Percentiles rank a stretch among this genome's conserved stretches.
Evolutionary conservation across 30 jellyfish, hydroid and myxozoan species (phyloP).

Genomic region (Aurelia sp.): DNA sequence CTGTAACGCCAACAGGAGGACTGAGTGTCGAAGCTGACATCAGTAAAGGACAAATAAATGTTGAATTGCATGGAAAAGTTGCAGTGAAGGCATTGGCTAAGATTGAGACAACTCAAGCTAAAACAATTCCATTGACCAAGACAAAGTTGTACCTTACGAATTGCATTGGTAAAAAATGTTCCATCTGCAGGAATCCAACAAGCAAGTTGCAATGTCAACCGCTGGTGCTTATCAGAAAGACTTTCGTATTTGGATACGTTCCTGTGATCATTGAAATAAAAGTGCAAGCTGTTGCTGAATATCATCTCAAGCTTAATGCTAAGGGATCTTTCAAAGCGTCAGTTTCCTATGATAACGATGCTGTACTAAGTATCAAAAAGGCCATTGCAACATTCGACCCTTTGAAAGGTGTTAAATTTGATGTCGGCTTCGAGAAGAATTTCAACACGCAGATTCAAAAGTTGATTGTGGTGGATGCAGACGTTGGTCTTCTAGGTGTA

Average conservation of each 20-base stretch:
- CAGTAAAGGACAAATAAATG: not conserved
- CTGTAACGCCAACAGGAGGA: constrained; percentile 4
- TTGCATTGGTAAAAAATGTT: constrained; percentile 12
- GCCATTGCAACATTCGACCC: constrained; percentile 47
- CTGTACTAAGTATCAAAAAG: not conserved
- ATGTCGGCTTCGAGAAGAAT: constrained; percentile 1
- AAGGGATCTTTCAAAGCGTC: not conserved
- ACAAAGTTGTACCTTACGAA: constrained; percentile 15
- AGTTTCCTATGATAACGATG: not conserved
- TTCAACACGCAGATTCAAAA: not conserved
- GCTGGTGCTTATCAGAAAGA: not conserved
- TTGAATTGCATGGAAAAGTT: not conserved
- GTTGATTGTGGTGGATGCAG: not conserved
- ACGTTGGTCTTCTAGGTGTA: constrained; percentile 25
- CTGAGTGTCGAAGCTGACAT: not conserved
- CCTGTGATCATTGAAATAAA: constrained; percentile 26
- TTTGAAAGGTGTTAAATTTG: constrained; percentile 8
- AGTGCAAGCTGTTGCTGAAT: constrained; percentile 28
- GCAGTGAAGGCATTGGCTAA: not conserved
- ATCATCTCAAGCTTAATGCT: not conserved
- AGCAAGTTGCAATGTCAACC: constrained; percentile 13
- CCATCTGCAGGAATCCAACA: constrained; percentile 7
- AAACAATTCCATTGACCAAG: not conserved
- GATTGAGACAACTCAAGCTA: not conserved
- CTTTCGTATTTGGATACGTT: constrained; percentile 17